Percentiles rank a stretch among this genome's conserved stretches.
phyloP scores from a whole-genome alignment of 2,888 invertebrate species.

The Dasysyrphus albostriatus region DNA sequence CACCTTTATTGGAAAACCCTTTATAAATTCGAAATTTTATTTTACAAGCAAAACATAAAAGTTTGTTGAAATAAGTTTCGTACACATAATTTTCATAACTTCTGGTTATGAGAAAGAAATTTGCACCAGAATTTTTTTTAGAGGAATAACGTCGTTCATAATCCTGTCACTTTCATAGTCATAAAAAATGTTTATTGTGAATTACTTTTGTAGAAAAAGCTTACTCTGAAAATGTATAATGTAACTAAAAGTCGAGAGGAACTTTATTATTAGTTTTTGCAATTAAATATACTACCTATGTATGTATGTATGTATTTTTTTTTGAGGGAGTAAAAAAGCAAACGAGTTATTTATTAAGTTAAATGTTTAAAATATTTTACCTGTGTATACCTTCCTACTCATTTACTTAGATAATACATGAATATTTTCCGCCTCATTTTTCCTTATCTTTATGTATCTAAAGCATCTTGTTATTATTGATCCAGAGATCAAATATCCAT shows the following conservation, averaged over 20 bases:
- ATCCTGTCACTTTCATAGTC: background rate
- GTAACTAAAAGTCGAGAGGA: background rate
- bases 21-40: too few species aligned
- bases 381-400: background rate
- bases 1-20: too few species aligned
- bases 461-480: slow-evolving; percentile 13
- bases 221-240: background rate
- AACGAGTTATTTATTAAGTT: too few species aligned
- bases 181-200: background rate
- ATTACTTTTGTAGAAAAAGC: background rate
- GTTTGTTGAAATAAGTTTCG: too few species aligned
- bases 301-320: too few species aligned
- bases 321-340: too few species aligned
- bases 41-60: too few species aligned
- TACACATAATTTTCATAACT: too few species aligned
- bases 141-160: background rate
- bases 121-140: background rate
- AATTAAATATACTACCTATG: too few species aligned
- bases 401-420: background rate
- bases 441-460: background rate
- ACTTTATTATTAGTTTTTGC: background rate
- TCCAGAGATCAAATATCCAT: slow-evolving; percentile 16
- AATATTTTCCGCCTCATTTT: slow-evolving; percentile 16
- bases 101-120: too few species aligned
- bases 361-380: background rate